phyloP scores from a whole-genome alignment of 1,140 invertebrate genomes.

The Alviniconcha marisindica region DNA sequence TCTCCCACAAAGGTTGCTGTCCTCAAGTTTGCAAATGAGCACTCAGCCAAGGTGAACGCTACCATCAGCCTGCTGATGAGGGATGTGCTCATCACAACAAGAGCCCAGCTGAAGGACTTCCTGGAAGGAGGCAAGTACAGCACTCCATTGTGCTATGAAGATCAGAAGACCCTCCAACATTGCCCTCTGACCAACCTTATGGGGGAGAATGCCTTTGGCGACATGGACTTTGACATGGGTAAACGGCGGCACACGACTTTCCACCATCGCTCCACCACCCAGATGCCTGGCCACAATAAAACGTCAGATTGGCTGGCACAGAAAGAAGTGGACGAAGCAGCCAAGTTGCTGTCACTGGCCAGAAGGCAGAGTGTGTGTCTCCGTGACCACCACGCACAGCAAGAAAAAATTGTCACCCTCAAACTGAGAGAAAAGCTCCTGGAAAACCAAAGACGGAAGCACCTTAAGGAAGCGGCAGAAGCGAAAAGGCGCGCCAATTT shows the following conservation, averaged over 20 bases:
- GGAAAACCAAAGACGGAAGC: background rate
- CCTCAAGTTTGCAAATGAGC: too few relatives aligned
- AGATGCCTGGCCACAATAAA: background rate
- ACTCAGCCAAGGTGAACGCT: too few relatives aligned
- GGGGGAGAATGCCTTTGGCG: slow-evolving; percentile 24
- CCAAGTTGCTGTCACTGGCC: background rate
- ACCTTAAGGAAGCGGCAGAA: background rate
- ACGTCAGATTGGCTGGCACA: background rate
- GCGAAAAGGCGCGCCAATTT: background rate
- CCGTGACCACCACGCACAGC: background rate
- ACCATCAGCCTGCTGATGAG: too few relatives aligned
- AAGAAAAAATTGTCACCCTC: background rate
- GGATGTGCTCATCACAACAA: background rate
- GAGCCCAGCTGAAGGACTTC: background rate
- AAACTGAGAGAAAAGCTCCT: background rate
- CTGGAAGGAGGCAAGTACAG: background rate
- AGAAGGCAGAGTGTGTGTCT: background rate
- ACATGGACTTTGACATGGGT: slow-evolving; percentile 22
- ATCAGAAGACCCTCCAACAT: background rate
- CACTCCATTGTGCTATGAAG: background rate
- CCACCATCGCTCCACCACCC: slow-evolving; percentile 14
- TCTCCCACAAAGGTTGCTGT: too few relatives aligned
- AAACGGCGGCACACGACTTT: slow-evolving; percentile 20
- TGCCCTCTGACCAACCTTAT: slow-evolving; percentile 34
- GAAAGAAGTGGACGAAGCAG: background rate